Conservation (phyloP, 2,113 vertebrate genomes). For the Grallaria varia region DNA sequence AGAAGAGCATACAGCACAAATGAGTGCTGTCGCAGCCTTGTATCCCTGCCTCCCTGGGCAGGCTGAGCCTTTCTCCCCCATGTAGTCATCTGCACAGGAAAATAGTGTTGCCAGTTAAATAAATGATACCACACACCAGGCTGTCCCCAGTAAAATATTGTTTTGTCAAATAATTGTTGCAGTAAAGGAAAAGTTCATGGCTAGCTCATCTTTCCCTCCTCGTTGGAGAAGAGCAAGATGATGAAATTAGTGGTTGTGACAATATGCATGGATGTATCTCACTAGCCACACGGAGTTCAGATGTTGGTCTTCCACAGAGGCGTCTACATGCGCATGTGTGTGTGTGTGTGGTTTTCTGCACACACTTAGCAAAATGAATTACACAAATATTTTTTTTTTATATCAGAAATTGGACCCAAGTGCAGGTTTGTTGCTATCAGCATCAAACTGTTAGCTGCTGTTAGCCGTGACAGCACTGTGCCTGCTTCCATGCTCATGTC, state of each 20-base stretch:
- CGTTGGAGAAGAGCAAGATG: neutral
- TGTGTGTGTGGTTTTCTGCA: neutral
- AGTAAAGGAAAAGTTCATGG: neutral
- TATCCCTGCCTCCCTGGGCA: neutral
- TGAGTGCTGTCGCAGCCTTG: neutral
- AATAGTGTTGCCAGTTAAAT: neutral
- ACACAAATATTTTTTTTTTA: neutral
- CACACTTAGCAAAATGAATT: neutral
- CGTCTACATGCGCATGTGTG: fast-evolving
- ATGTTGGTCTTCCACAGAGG: neutral
- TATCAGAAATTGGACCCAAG: neutral
- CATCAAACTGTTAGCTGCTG: neutral
- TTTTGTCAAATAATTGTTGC: neutral
- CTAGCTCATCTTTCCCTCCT: neutral
- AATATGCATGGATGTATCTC: neutral
- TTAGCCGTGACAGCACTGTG: neutral
- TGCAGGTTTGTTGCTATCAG: neutral
- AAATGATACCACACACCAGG: neutral
- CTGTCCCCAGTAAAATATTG: neutral
- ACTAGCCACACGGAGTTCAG: neutral
- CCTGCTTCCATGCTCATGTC: neutral
- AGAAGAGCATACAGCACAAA: neutral
- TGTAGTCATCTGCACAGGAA: neutral
- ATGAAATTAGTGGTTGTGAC: neutral
- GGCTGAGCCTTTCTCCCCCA: neutral